Conservation (phyloP, 2,113 vertebrate genomes). For the Brienomyrus longianalis region DNA sequence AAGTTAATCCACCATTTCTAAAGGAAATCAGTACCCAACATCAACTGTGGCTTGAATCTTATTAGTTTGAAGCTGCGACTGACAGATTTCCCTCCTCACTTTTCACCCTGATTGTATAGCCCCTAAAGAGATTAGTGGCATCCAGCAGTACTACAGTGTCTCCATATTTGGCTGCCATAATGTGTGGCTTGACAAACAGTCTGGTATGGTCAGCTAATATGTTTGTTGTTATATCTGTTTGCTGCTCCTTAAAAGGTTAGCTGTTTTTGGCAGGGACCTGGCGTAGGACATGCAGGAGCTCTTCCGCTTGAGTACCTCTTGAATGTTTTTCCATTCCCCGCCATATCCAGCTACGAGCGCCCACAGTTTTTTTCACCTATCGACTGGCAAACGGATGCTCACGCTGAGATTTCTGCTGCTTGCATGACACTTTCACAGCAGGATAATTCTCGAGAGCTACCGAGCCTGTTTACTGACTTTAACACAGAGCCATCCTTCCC, state of each 20-base stretch:
- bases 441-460: neutral
- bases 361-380: neutral
- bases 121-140: neutral
- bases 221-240: neutral
- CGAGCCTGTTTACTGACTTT: neutral
- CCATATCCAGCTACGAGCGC: neutral
- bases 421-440: neutral
- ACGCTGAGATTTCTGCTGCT: neutral
- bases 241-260: neutral
- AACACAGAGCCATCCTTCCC: neutral
- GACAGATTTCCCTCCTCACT: constrained; percentile 31
- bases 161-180: neutral
- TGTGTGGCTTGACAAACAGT: neutral
- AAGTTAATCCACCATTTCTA: constrained; percentile 10
- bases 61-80: constrained; percentile 32
- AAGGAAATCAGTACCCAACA: constrained; percentile 43
- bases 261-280: neutral
- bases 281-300: neutral
- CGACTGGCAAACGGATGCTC: neutral
- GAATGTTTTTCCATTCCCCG: neutral
- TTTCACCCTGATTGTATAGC: neutral
- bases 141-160: neutral
- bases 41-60: constrained; percentile 46
- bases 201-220: neutral
- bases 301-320: neutral